Evolutionary conservation across 2,888 invertebrate species (phyloP).

Genomic region (Auanema freiburgensis): DNA sequence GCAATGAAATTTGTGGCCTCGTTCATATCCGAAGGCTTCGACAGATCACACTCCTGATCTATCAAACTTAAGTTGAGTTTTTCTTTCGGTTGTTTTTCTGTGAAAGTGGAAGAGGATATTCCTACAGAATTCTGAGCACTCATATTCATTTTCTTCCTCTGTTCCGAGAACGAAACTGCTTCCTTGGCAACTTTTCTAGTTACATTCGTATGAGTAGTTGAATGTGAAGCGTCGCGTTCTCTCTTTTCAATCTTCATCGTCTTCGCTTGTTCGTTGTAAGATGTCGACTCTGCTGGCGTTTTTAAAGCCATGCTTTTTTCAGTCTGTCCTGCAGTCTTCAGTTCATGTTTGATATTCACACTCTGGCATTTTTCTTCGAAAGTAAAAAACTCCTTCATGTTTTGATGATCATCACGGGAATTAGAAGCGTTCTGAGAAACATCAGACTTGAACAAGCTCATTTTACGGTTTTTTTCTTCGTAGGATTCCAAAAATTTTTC

Average conservation of each 20-base stretch:
- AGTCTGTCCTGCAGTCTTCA: background rate
- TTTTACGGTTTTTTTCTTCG: background rate
- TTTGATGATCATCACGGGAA: no score
- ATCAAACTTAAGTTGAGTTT: no score
- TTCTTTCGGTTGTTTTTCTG: no score
- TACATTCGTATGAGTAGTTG: background rate
- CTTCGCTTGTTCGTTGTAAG: background rate
- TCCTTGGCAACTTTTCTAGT: background rate
- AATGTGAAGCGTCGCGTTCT: background rate
- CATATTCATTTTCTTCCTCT: background rate
- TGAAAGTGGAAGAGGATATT: no score
- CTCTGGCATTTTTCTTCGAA: background rate
- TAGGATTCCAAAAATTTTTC: conserved; percentile 4
- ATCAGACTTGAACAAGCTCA: no score
- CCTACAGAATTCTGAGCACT: no score
- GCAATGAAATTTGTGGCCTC: background rate
- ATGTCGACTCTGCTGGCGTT: background rate
- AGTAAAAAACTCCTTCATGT: no score
- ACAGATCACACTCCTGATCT: no score
- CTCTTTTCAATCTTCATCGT: background rate
- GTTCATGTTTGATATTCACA: background rate
- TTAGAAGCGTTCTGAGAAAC: no score
- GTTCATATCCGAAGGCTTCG: background rate
- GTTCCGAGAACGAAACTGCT: background rate
- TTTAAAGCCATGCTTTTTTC: background rate